A percentile compares a stretch with the other conserved stretches of the same genome.
Evolutionary conservation across 2,797 vertebrate species (phyloP).

Genomic region (Moxostoma hubbsi): DNA sequence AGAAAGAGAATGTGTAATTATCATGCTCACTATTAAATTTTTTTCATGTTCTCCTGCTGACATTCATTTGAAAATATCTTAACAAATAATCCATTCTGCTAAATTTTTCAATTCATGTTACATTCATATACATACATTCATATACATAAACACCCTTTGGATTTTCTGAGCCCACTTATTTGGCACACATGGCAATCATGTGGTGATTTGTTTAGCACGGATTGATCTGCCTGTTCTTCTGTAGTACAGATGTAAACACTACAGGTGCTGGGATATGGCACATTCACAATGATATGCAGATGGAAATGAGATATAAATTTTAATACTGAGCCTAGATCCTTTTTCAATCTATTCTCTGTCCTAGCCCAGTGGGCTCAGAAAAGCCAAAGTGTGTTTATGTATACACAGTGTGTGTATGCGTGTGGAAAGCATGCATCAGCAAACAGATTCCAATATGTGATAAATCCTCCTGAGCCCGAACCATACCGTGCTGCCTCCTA

Average conservation of each 20-base stretch:
- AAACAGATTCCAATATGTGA: constrained; percentile 47
- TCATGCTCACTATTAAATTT: constrained; percentile 65
- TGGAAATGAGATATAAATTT: constrained; percentile 34
- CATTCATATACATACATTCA: too few species aligned
- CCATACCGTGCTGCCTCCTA: not conserved
- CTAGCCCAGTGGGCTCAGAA: constrained; percentile 14
- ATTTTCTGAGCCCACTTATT: constrained; percentile 42
- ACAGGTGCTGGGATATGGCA: constrained; percentile 40
- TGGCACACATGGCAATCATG: constrained; percentile 60
- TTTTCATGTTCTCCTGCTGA: constrained; percentile 64
- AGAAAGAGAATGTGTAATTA: constrained; percentile 31
- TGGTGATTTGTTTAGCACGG: constrained; percentile 39
- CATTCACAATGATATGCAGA: constrained; percentile 20
- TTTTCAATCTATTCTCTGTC: constrained; percentile 34
- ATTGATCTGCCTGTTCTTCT: constrained; percentile 33
- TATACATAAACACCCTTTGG: too few species aligned
- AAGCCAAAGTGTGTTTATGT: constrained; percentile 24
- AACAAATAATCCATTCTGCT: constrained; percentile 70
- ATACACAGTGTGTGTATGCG: constrained; percentile 25
- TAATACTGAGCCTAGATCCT: not conserved
- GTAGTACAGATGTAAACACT: constrained; percentile 56
- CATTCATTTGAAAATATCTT: constrained; percentile 71
- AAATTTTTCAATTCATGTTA: constrained; percentile 64
- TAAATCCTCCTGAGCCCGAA: constrained; percentile 16
- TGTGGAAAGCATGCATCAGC: constrained; percentile 40